Base-by-base conservation (phyloP, 2,113 vertebrate species). In the Rhynchopsitta pachyrhyncha region DNA sequence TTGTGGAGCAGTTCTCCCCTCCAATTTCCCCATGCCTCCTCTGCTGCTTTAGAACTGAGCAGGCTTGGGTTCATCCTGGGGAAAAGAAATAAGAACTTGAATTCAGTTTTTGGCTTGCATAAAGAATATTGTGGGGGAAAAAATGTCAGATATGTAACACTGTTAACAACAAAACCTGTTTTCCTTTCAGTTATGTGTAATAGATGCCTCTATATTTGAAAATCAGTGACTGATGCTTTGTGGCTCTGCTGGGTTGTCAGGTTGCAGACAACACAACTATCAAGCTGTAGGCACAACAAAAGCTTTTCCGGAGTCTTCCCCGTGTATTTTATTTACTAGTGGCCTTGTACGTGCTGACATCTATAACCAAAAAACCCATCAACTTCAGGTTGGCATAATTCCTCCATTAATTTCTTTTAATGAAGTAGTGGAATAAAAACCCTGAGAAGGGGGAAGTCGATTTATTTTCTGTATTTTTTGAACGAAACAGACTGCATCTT, bases 11-110 rank as follows among this genome's bases (percentile, higher is more conserved):
- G 9, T 74, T 81, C 6, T 33, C 28, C 22, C 2, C 7, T 62
- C 6, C 20, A 0, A 1, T 37, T 29, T 31, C 13, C 10, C 15
- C 4, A 3, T 70, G 46, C 31, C 23, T 50, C 27, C 5, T 27
- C 11, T 29, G 7, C 6, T n/a, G 5, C 28, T 11, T 71, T 39
- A 24, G 22, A 49, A 37, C 35, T 47, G 35, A 20, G 13, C 10
- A 7, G 11, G 42, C 33, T 66, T 46, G 39, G 49, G 12, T 53
- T 90, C 23, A 25, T 71, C 39, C 70, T 71, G 39, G 11, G 17
- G 13, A 82, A 52, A 6, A 55, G 25, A 70, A n/a, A 35, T 10
- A 23, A 33, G 23, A 70, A 53, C 12, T 33, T 55, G 44, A 74
- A 44, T 74, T 63, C 37, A 6, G 10, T 13, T 78, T 70, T 62